Evolutionary conservation across 2,113 vertebrate genomes (phyloP), one percentile per base, ranked within the genome.

Genomic region (Penelope pileata): DNA sequence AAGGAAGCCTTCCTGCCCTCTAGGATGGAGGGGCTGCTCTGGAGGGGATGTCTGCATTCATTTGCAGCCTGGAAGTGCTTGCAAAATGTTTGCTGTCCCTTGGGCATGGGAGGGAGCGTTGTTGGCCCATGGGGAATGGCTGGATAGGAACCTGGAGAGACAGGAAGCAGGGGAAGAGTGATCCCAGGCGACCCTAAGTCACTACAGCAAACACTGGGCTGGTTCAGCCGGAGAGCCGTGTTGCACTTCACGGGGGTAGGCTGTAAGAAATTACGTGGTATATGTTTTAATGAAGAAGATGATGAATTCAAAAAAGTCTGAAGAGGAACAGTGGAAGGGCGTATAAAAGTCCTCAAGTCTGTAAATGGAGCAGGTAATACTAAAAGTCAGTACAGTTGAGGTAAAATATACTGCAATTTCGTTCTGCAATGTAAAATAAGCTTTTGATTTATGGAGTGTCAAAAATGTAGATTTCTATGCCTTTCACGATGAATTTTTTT

Each of bases 371-470:
- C 95, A 97, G 96, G 93, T 96, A 97, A 95, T 66, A 69, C 43
- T 96, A 92, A 86, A 88, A 96, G 90, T 72, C 91, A 92, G 79
- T 91, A 91, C 1, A 12, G 83, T 27, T 90, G 86, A 94, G 86
- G 94, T 96, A 92, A 96, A 96, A 95, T 94, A 94, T 95, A 96
- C 83, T 88, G 94, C 90, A 96, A 29, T 95, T 91, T 88, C 96
- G 56, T 97, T 98, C 97, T 98, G 97, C 96, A 98, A 86, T 95
- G 97, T 97, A 98, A 98, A 98, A 98, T 96, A 98, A 98, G 97
- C 85, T 97, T 98, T 97, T 98, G 98, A 98, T 98, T 98, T 98
- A 98, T 98, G 97, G 97, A 97, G 97, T 97, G 97, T 97, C 97
- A 98, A 98, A 98, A 98, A 98, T 98, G 97, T 98, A 98, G 97